Conservation (phyloP, 2,113 vertebrate species). For the Istiophorus platypterus region DNA sequence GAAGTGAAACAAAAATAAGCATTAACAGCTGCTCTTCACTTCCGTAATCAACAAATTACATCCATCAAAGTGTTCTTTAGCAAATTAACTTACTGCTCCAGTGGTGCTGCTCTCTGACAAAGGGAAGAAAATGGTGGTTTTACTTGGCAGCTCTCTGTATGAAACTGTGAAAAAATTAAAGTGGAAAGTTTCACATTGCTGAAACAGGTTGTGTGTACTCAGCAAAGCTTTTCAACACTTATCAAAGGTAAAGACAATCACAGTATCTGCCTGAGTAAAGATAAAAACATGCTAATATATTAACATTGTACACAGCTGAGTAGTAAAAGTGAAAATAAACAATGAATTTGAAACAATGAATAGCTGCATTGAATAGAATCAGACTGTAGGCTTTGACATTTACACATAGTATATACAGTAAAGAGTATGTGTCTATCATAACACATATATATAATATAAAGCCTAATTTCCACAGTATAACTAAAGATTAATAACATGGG, state of each 20-base stretch:
- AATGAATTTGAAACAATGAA: too few species aligned
- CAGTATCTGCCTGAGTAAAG: neutral
- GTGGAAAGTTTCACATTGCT: constrained; percentile 24
- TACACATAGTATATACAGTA: neutral
- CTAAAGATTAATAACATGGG: too few species aligned
- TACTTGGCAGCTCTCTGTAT: constrained; percentile 17
- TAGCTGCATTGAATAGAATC: too few species aligned
- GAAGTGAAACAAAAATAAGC: constrained; percentile 20
- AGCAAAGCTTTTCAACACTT: constrained; percentile 35
- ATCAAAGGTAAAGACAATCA: constrained; percentile 7
- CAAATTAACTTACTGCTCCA: constrained; percentile 40
- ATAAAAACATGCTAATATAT: neutral
- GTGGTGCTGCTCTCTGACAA: constrained; percentile 23
- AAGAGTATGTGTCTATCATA: too few species aligned
- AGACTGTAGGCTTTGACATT: neutral
- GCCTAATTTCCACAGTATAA: too few species aligned
- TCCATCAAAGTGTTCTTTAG: constrained; percentile 36
- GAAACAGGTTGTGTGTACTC: neutral
- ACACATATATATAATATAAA: too few species aligned
- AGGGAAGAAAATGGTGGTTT: constrained; percentile 14
- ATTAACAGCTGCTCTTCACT: constrained; percentile 11
- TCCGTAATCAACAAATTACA: constrained; percentile 30
- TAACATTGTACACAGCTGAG: neutral
- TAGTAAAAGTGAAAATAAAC: neutral
- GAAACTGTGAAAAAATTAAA: constrained; percentile 31